Evolutionary conservation across 2,797 vertebrate genomes (phyloP).

Genomic region (Uromys caudimaculatus): DNA sequence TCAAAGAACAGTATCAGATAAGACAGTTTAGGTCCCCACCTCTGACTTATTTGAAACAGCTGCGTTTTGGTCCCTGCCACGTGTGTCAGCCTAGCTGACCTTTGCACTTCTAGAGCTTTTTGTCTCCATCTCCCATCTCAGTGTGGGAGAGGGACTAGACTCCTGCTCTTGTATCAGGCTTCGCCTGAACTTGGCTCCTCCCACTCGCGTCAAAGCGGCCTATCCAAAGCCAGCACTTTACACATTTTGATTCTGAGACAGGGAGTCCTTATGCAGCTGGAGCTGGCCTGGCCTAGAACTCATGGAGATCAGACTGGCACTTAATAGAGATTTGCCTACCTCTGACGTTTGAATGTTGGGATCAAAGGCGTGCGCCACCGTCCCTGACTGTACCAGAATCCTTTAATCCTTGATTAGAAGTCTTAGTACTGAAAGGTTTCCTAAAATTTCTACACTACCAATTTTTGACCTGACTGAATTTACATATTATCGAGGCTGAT

Average conservation of each 20-base stretch:
- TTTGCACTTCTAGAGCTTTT: neutral
- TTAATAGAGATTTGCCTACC: neutral
- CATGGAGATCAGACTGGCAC: neutral
- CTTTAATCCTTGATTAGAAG: conserved; percentile 1
- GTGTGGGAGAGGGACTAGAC: neutral
- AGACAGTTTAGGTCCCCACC: neutral
- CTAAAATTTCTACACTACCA: conserved; percentile 50
- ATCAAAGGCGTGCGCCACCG: neutral
- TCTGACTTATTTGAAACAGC: neutral
- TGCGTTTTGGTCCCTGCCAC: neutral
- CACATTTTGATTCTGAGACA: neutral
- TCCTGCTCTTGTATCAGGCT: neutral
- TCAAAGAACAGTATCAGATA: neutral
- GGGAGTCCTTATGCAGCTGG: neutral
- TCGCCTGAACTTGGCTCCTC: neutral
- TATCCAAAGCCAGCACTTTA: neutral
- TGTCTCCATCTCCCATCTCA: neutral
- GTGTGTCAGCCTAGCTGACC: neutral
- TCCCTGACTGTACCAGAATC: neutral
- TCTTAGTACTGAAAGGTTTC: conserved; percentile 34
- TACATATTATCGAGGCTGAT: conserved; percentile 54
- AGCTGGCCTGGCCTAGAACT: neutral
- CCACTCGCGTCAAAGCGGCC: neutral
- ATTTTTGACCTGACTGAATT: conserved; percentile 54
- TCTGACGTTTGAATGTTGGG: neutral